These are phyloP conservation scores for Himantopus leucocephalus DNA, from an alignment of 2,113 vertebrate species.

Conservation along the genomic window DNA sequence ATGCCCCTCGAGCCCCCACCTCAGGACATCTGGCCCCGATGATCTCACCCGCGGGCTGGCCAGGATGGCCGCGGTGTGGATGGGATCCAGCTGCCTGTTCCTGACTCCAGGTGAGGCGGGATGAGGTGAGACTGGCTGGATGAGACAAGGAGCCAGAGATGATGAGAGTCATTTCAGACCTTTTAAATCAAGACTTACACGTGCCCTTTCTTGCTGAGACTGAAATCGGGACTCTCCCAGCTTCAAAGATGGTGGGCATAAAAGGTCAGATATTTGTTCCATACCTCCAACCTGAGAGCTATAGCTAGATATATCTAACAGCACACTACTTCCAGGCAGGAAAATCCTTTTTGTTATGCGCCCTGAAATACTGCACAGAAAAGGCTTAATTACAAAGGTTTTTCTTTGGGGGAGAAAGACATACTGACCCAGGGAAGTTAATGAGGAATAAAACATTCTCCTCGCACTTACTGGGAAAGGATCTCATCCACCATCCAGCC, in stretches of 20 bases:
- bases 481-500: neutral
- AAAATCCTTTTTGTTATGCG: neutral
- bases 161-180: neutral
- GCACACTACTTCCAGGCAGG: neutral
- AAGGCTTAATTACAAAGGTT: neutral
- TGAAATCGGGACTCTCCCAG: neutral
- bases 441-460: neutral
- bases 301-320: neutral
- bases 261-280: neutral
- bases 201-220: neutral
- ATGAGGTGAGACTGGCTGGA: neutral
- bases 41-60: neutral
- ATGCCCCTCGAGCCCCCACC: neutral
- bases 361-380: neutral
- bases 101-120: neutral
- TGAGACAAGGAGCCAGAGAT: neutral
- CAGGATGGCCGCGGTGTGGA: neutral
- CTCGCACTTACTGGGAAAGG: neutral
- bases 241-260: neutral
- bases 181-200: constrained; percentile 21
- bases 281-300: neutral
- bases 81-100: constrained; percentile 8
- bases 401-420: neutral
- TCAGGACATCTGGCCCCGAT: neutral
- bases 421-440: neutral